Conservation (phyloP, 1,140 invertebrate genomes). For the Drosophila santomea region DNA sequence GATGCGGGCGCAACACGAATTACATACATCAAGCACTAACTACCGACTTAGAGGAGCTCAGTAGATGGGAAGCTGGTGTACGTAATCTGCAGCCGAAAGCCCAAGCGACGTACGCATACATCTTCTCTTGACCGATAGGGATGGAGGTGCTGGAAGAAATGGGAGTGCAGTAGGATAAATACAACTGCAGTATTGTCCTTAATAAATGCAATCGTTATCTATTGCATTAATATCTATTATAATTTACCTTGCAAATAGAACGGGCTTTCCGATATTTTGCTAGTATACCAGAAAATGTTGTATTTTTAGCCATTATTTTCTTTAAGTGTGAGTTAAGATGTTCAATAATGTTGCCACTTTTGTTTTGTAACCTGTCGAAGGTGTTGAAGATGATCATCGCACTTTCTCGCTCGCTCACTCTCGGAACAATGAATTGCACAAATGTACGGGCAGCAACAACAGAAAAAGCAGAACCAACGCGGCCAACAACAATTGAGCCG, state of each 20-base stretch:
- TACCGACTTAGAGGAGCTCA: conserved; percentile 66
- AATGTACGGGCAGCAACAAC: conserved; percentile 66
- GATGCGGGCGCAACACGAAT: conserved; percentile 80
- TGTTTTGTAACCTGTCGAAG: conserved; percentile 84
- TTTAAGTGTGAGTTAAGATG: conserved; percentile 30
- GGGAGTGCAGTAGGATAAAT: conserved; percentile 10
- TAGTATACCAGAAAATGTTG: background rate
- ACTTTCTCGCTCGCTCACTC: conserved; percentile 14
- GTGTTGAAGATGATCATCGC: conserved; percentile 84
- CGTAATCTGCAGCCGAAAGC: conserved; percentile 76
- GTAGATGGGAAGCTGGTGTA: conserved; percentile 40
- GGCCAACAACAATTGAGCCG: conserved; percentile 74
- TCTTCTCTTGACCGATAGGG: conserved; percentile 64
- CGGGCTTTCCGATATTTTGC: too few relatives aligned
- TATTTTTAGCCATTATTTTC: background rate
- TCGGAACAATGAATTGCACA: conserved; percentile 77
- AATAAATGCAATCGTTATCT: too few relatives aligned
- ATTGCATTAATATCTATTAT: too few relatives aligned
- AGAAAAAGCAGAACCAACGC: conserved; percentile 26
- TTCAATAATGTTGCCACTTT: conserved; percentile 84
- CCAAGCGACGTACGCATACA: conserved; percentile 71
- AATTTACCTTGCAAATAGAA: too few relatives aligned
- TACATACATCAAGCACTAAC: conserved; percentile 82
- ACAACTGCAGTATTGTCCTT: too few relatives aligned
- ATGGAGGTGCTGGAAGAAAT: background rate